A percentile compares a stretch with the other conserved stretches of the same genome.
Conservation (phyloP, 2,797 vertebrate species). For the Australoheros facetus region DNA sequence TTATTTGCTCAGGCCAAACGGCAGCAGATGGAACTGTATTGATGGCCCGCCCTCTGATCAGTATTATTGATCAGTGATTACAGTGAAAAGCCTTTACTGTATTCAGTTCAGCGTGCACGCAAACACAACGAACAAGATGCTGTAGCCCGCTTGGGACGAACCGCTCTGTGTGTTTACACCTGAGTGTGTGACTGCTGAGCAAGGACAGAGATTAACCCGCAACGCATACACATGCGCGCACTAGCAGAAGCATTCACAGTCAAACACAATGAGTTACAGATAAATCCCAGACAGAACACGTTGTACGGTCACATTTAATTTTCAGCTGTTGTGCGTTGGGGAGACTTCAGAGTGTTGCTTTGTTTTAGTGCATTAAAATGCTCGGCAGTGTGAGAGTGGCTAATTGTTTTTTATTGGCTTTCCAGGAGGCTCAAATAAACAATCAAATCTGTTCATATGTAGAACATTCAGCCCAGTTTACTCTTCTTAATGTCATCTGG, state of each 20-base stretch:
- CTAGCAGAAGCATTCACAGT: neutral
- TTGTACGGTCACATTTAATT: neutral
- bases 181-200: slow-evolving; percentile 66
- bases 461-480: neutral
- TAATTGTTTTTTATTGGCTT: neutral
- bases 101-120: slow-evolving; percentile 52
- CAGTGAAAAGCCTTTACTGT: slow-evolving; percentile 73
- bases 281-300: neutral
- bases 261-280: neutral
- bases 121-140: slow-evolving; percentile 56
- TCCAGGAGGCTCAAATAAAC: neutral
- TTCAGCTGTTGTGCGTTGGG: neutral
- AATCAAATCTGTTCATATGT: neutral
- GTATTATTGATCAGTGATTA: slow-evolving; percentile 74
- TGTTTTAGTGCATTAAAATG: neutral
- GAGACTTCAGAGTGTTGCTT: neutral
- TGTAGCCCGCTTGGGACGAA: slow-evolving; percentile 68
- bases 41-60: slow-evolving; percentile 58
- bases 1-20: slow-evolving; percentile 43
- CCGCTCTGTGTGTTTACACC: slow-evolving; percentile 31
- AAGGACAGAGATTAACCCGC: slow-evolving; percentile 71
- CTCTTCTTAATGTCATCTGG: neutral
- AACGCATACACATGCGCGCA: slow-evolving; percentile 12
- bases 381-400: neutral
- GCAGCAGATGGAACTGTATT: slow-evolving; percentile 67